Conservation (phyloP, 64 coral and sea anemone species). For the Stichodactyla mertensii region DNA sequence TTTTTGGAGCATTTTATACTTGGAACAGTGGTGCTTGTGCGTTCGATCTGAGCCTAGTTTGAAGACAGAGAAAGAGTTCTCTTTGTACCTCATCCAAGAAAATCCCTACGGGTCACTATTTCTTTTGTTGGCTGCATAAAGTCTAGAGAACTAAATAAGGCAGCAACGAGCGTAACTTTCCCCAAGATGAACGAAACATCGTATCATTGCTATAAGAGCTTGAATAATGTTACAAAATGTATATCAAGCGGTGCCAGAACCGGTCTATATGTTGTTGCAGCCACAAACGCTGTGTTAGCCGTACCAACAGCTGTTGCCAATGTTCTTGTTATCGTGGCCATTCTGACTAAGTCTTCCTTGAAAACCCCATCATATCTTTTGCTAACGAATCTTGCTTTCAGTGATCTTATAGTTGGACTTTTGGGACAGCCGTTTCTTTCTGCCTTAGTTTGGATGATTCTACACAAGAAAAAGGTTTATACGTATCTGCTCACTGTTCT, state of each 20-base stretch:
- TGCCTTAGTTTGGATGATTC: neutral
- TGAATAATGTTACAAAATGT: neutral
- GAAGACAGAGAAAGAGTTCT: no score
- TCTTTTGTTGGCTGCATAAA: no score
- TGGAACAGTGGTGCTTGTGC: no score
- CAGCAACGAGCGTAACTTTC: no score
- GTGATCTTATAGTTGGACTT: neutral
- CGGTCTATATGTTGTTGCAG: neutral
- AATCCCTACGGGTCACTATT: no score
- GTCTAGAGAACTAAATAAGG: no score
- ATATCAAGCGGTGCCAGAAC: neutral
- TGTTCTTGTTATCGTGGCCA: slow-evolving; percentile 4
- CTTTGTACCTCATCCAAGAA: no score
- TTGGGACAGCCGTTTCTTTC: neutral
- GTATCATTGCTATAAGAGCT: neutral
- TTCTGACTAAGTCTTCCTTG: neutral
- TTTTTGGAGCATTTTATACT: no score
- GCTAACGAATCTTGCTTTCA: neutral
- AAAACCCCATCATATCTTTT: neutral
- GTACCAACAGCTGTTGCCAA: neutral
- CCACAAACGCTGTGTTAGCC: neutral
- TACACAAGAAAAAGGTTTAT: neutral
- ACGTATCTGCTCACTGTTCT: neutral
- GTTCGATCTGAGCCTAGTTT: no score
- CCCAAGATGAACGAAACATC: no score